phyloP scores from a whole-genome alignment of 2,113 vertebrate species.

The Rhinopomastus cyanomelas region DNA sequence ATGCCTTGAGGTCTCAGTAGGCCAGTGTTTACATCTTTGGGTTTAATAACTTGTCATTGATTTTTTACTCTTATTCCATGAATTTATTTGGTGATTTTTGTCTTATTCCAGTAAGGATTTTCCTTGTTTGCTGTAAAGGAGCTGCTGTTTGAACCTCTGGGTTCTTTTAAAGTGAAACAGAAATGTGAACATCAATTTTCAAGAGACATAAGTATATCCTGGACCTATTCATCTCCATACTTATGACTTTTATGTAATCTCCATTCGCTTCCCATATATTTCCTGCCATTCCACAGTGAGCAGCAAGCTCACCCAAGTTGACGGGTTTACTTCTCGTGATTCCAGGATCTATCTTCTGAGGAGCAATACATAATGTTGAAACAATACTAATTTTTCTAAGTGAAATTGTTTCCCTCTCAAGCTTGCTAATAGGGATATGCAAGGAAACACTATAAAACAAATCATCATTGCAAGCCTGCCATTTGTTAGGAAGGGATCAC shows the following conservation, averaged over 20 bases:
- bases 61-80: background rate
- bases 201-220: background rate
- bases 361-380: background rate
- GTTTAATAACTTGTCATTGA: background rate
- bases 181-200: background rate
- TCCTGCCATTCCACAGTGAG: background rate
- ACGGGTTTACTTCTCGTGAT: background rate
- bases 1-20: background rate
- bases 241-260: background rate
- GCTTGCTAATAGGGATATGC: background rate
- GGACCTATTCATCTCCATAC: background rate
- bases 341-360: background rate
- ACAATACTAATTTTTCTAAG: background rate
- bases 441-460: background rate
- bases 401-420: background rate
- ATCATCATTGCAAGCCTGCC: background rate
- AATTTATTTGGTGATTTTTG: slow-evolving; percentile 1
- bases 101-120: background rate
- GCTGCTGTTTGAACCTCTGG: background rate
- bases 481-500: background rate
- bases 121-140: background rate
- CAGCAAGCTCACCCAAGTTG: background rate
- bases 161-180: background rate
- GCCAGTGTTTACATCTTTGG: background rate
- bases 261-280: background rate